A percentile compares a stretch with the other conserved stretches of the same genome.
These are phyloP conservation scores for Thera britannica DNA, from an alignment of 2,888 invertebrate species.

Conservation along the genomic window DNA sequence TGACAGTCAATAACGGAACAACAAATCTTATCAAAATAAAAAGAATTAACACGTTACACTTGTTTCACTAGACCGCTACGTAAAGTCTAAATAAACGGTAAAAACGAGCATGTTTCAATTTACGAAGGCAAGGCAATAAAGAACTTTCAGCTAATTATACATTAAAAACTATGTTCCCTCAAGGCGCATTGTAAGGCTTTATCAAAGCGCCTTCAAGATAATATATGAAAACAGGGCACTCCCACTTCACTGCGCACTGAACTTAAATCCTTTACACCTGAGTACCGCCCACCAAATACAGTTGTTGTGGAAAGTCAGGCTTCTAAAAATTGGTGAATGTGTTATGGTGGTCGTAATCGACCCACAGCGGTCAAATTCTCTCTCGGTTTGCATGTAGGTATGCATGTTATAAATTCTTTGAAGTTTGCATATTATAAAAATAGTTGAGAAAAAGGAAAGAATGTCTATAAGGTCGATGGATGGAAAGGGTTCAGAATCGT, in stretches of 20 bases:
- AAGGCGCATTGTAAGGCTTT: conserved; percentile 64
- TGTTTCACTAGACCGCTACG: too few species aligned
- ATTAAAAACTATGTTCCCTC: conserved; percentile 56
- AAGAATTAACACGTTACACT: too few species aligned
- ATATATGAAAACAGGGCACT: conserved; percentile 72
- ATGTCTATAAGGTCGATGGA: too few species aligned
- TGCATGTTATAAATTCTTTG: too few species aligned
- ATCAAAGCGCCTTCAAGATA: conserved; percentile 68
- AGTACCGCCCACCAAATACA: conserved; percentile 74
- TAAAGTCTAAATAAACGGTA: neutral
- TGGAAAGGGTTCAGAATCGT: too few species aligned
- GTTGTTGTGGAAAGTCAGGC: conserved; percentile 63
- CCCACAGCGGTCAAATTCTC: too few species aligned
- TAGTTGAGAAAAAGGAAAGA: too few species aligned
- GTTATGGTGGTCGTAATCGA: neutral
- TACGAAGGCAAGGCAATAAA: conserved; percentile 12
- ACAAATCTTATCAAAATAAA: too few species aligned
- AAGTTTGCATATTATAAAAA: too few species aligned
- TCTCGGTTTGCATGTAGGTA: too few species aligned
- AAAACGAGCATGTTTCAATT: conserved; percentile 15
- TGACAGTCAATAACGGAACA: too few species aligned
- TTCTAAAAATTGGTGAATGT: conserved; percentile 33
- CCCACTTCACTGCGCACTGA: conserved; percentile 78
- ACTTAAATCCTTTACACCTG: conserved; percentile 81
- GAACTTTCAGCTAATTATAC: conserved; percentile 46